Conservation (phyloP, 2,113 vertebrate species). For the Leptobrachium leishanense region DNA sequence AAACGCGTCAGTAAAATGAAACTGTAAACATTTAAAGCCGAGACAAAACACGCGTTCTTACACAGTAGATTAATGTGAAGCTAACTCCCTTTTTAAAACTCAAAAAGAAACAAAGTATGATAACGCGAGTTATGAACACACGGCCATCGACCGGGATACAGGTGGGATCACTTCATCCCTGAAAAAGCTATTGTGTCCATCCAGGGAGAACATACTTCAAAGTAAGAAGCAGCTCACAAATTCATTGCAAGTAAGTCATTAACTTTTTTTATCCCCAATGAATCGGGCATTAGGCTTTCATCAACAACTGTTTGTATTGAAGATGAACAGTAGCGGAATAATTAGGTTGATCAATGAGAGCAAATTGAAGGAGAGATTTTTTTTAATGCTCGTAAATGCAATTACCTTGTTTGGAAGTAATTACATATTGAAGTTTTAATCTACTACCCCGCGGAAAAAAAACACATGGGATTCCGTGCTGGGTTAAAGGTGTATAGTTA, state of each 20-base stretch:
- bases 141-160: slow-evolving; percentile 49
- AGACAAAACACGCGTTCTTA: too few species aligned
- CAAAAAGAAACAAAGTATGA: slow-evolving; percentile 2
- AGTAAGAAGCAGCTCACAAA: slow-evolving; percentile 65
- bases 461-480: slow-evolving; percentile 61
- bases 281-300: slow-evolving; percentile 76
- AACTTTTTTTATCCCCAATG: slow-evolving; percentile 81
- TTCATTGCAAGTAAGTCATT: slow-evolving; percentile 71
- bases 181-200: slow-evolving; percentile 59
- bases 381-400: slow-evolving; percentile 77
- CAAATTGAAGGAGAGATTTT: slow-evolving; percentile 76
- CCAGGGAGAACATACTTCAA: slow-evolving; percentile 54
- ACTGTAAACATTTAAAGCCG: too few species aligned
- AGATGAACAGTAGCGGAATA: slow-evolving; percentile 69
- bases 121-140: not conserved
- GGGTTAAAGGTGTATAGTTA: slow-evolving; percentile 61
- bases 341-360: slow-evolving; percentile 76
- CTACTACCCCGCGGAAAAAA: slow-evolving; percentile 78
- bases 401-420: slow-evolving; percentile 85
- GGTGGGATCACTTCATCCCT: slow-evolving; percentile 63
- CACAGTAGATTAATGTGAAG: not conserved
- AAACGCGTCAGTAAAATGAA: too few species aligned
- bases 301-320: slow-evolving; percentile 79
- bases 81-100: not conserved
- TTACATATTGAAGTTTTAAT: slow-evolving; percentile 85